A percentile compares a stretch with the other conserved stretches of the same genome.
phyloP scores from a whole-genome alignment of 2,113 vertebrate genomes.

The Stigmatopora nigra region DNA sequence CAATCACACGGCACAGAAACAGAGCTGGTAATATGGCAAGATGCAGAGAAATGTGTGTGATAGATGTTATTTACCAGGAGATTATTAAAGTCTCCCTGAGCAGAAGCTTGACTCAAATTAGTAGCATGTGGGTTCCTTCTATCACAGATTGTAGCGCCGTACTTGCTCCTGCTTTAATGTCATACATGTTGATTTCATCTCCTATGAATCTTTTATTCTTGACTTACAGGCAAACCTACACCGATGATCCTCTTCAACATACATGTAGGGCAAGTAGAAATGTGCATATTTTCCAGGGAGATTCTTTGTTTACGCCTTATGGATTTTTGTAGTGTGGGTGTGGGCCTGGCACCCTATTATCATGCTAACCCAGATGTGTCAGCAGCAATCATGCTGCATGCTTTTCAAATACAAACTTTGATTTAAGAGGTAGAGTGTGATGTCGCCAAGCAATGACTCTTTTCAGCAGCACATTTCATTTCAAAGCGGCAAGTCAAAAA shows the following conservation, averaged over 20 bases:
- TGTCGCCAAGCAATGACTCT: slow-evolving; percentile 23
- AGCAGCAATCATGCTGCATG: slow-evolving; percentile 48
- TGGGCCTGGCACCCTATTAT: slow-evolving; percentile 44
- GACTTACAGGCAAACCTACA: slow-evolving; percentile 44
- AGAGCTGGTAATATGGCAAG: slow-evolving; percentile 29
- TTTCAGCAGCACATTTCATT: slow-evolving; percentile 9
- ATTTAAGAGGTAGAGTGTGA: slow-evolving; percentile 44
- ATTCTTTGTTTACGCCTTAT: slow-evolving; percentile 20
- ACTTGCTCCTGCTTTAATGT: slow-evolving; percentile 28
- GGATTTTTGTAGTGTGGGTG: slow-evolving; percentile 35
- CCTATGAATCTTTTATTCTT: slow-evolving; percentile 39
- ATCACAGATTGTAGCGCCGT: background rate
- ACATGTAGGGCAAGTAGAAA: slow-evolving; percentile 19
- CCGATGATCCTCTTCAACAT: slow-evolving; percentile 36
- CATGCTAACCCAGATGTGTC: slow-evolving; percentile 65
- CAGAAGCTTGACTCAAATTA: slow-evolving; percentile 21
- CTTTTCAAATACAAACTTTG: slow-evolving; percentile 50
- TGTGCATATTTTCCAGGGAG: slow-evolving; percentile 22
- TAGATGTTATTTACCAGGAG: slow-evolving; percentile 33
- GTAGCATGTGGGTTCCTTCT: slow-evolving; percentile 13
- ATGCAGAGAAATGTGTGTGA: slow-evolving; percentile 23
- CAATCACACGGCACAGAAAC: slow-evolving; percentile 28
- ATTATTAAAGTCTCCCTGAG: slow-evolving; percentile 38
- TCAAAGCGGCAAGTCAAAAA: background rate
- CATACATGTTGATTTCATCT: slow-evolving; percentile 46